Percentiles rank a stretch among this genome's conserved stretches.
Conservation (phyloP, 2,113 vertebrate genomes). For the Egretta garzetta region DNA sequence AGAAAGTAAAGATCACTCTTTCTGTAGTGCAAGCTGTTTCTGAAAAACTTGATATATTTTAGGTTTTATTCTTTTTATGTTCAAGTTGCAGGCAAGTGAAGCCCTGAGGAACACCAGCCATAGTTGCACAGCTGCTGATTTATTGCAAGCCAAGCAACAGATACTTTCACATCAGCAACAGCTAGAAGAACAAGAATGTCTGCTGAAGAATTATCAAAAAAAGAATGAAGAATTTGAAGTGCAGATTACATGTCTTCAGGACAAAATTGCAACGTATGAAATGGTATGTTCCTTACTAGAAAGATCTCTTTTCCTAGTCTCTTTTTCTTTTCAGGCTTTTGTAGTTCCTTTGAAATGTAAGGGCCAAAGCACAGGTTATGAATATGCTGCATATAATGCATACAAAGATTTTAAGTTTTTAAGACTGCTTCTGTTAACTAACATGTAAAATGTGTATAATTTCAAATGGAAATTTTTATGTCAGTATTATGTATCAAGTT, state of each 20-base stretch:
- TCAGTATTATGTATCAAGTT: background rate
- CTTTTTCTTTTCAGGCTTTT: background rate
- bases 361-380: background rate
- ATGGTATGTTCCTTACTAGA: slow-evolving; percentile 73
- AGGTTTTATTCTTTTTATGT: background rate
- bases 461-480: background rate
- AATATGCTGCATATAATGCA: background rate
- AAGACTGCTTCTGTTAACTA: background rate
- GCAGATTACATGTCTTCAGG: slow-evolving; percentile 78
- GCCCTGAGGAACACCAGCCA: slow-evolving; percentile 90
- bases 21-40: background rate
- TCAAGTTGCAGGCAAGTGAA: slow-evolving; percentile 93
- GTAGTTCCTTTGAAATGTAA: background rate
- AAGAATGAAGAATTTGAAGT: slow-evolving; percentile 77
- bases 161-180: slow-evolving; percentile 87
- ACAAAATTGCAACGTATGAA: slow-evolving; percentile 76
- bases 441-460: background rate
- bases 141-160: slow-evolving; percentile 90
- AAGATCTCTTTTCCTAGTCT: background rate
- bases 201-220: slow-evolving; percentile 77
- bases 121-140: slow-evolving; percentile 90
- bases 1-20: background rate
- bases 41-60: background rate
- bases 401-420: background rate
- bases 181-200: slow-evolving; percentile 81